A percentile compares a stretch with the other conserved stretches of the same genome.
Evolutionary conservation across 1,140 invertebrate genomes (phyloP).

Genomic region (Macrocentrus cingulum): DNA sequence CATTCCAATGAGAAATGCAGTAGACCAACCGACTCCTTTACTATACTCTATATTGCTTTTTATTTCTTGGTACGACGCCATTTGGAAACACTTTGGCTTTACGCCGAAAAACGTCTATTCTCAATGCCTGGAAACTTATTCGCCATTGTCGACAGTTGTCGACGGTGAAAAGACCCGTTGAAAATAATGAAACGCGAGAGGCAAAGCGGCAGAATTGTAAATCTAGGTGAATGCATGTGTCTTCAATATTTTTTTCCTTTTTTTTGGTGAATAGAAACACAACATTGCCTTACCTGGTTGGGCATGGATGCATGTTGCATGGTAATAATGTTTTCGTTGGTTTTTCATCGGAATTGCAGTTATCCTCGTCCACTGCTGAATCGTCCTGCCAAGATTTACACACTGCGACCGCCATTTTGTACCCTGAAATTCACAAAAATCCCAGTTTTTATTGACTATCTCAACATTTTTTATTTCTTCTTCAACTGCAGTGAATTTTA

Average conservation of each 20-base stretch:
- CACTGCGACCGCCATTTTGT: constrained; percentile 78
- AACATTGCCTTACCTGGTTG: constrained; percentile 87
- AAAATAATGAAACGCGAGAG: constrained; percentile 2
- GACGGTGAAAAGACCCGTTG: not conserved
- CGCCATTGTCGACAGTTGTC: not conserved
- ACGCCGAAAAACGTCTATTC: not conserved
- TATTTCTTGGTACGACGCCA: not conserved
- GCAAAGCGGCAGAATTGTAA: not conserved
- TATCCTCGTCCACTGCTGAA: constrained; percentile 74
- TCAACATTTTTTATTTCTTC: not conserved
- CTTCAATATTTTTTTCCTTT: not conserved
- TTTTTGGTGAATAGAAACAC: not conserved
- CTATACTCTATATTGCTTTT: constrained; percentile 10
- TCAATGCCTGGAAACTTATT: not conserved
- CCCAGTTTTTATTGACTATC: not conserved
- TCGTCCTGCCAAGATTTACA: constrained; percentile 73
- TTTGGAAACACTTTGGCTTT: constrained; percentile 1
- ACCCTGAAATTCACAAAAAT: constrained; percentile 64
- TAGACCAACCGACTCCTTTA: constrained; percentile 16
- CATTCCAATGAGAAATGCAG: constrained; percentile 14
- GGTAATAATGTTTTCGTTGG: constrained; percentile 74
- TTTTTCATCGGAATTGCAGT: constrained; percentile 76
- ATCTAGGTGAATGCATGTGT: not conserved
- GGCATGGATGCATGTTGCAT: constrained; percentile 84
- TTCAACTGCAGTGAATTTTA: not conserved